phyloP scores from a whole-genome alignment of 92 coral and sea anemone genomes.

The Chrysogorgia sp. region DNA sequence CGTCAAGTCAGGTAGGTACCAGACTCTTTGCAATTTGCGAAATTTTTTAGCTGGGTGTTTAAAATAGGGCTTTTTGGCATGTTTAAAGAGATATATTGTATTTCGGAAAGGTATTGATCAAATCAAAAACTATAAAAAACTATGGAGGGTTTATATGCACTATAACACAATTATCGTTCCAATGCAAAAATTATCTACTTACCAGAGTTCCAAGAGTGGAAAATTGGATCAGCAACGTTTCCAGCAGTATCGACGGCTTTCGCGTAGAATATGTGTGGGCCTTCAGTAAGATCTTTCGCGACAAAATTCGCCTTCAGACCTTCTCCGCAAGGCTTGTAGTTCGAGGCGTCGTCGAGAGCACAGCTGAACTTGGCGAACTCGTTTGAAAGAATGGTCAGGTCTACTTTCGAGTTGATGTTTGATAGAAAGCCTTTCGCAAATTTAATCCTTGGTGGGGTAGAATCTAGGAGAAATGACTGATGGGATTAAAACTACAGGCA shows the following conservation, averaged over 20 bases:
- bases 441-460: not conserved
- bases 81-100: too few species aligned
- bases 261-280: conserved; percentile 16
- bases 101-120: too few species aligned
- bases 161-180: too few species aligned
- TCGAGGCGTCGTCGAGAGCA: not conserved
- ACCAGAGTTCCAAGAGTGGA: conserved; percentile 24
- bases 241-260: conserved; percentile 28
- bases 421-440: conserved; percentile 7
- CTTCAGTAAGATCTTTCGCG: conserved; percentile 20
- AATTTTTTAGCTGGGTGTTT: too few species aligned
- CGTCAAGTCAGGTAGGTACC: too few species aligned
- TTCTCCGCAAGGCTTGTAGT: conserved; percentile 9
- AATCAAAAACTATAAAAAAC: too few species aligned
- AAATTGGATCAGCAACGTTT: conserved; percentile 25
- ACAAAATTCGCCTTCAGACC: conserved; percentile 3
- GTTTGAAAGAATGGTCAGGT: conserved; percentile 13
- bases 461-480: not conserved
- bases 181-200: not conserved
- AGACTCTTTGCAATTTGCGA: too few species aligned
- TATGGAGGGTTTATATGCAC: too few species aligned
- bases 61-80: too few species aligned
- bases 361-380: conserved; percentile 8
- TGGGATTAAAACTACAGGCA: not conserved
- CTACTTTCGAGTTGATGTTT: conserved; percentile 11